A percentile compares a stretch with the other conserved stretches of the same genome.
These are phyloP conservation scores for Mercenaria mercenaria DNA, from an alignment of 1,140 invertebrate species.

Conservation along the genomic window DNA sequence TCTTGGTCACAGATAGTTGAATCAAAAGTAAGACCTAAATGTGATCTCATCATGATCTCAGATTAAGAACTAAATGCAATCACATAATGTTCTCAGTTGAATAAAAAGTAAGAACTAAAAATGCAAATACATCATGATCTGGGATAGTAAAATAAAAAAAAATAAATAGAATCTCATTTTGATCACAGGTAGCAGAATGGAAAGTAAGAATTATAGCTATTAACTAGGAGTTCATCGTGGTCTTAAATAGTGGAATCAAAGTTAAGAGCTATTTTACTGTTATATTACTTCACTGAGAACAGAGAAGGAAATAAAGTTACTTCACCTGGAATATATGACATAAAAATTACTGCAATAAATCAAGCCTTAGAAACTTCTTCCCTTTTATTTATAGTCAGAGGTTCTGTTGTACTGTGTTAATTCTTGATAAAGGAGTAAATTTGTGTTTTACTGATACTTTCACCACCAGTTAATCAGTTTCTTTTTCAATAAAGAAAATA, in stretches of 20 bases:
- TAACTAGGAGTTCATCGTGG: conserved; percentile 95
- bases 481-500: too few relatives aligned
- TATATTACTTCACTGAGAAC: too few relatives aligned
- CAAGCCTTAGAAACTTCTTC: too few relatives aligned
- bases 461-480: too few relatives aligned
- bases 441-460: too few relatives aligned
- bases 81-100: conserved; percentile 97
- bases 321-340: too few relatives aligned
- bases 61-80: conserved; percentile 94
- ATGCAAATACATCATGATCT: background rate
- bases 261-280: conserved; percentile 90
- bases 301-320: too few relatives aligned
- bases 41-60: conserved; percentile 96
- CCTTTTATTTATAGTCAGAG: too few relatives aligned
- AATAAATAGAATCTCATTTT: conserved; percentile 96
- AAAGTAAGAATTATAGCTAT: conserved; percentile 92
- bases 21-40: conserved; percentile 92
- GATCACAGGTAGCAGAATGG: conserved; percentile 98
- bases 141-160: conserved; percentile 80
- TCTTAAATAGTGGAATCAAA: conserved; percentile 98
- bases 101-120: conserved; percentile 92
- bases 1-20: conserved; percentile 98
- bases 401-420: too few relatives aligned
- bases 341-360: too few relatives aligned
- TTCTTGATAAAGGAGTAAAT: too few relatives aligned